Evolutionary conservation across 2,888 invertebrate genomes (phyloP), one percentile per base, ranked within the genome.

Genomic region (Baccha elongata): DNA sequence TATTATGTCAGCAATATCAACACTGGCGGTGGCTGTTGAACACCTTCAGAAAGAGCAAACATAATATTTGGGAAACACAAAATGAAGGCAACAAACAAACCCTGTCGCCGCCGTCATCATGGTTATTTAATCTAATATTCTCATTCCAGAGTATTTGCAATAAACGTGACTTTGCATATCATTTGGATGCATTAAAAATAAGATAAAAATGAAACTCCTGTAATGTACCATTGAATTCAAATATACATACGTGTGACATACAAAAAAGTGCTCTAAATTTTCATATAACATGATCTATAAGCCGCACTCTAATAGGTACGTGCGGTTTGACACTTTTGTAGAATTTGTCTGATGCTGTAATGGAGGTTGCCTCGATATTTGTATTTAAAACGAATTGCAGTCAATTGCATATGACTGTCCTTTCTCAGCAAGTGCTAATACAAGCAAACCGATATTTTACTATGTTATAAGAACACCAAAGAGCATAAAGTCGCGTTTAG

Each of bases 111-210:
- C 8, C 29, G 35, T 37, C n/a, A n/a, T n/a, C 8, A n/a, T n/a
- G 21, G 21, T 13, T 48, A 23, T 10, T 7, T 48, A 32, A 65
- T 48, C 48, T 23, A 19, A 15, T 15, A 37, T 23, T 48, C 6
- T 19, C 46, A 62, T 62, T 62, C 62, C 19, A 17, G 10, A 48
- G 64, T 37, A 50, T 37, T 40, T 52, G 19, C 40, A 52, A 17
- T 21, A 52, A 26, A 65, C 65, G 65, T 65, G 65, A 65, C 52
- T 52, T 65, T 50, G 40, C 40, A 65, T n/a, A n/a, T 52, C 23
- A 13, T n/a, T n/a, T n/a, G n/a, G n/a, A n/a, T n/a, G n/a, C n/a
- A n/a, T n/a, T n/a, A n/a, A n/a, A n/a, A 64, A 4, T 8, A 40
- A n/a, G 3, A n/a, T 6, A 40, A 13, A 13, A n/a, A n/a, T n/a